Evolutionary conservation across 2,888 invertebrate genomes (phyloP), one percentile per base, ranked within the genome.

Genomic region (Xylota segnis): DNA sequence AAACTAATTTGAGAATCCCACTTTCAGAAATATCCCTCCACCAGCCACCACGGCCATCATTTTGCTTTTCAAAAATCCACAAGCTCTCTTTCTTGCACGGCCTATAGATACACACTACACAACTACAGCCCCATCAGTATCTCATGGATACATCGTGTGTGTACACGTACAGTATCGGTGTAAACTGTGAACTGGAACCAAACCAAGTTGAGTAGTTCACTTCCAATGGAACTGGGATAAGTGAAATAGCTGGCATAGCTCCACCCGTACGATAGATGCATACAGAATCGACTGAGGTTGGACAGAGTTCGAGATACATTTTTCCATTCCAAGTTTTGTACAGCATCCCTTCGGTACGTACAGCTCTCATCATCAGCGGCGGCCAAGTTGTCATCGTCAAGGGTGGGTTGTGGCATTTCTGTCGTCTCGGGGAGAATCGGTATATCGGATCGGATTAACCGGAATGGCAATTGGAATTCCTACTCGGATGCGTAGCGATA

Each of bases 141-240:
- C 68, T 72, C 86, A 82, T 52, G 56, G 76, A 84, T 52, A 76
- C 66, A 27, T 58, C 18, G 10, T 34, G 71, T 76, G 71, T 52
- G 76, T 56, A 87, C 87, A 88, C 87, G 45, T 43, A 90, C 84
- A 88, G 76, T 89, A 71, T 90, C 65, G 66, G 88, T 90, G 91
- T 75, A 88, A 5, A 9, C 34, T 43, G 43, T 14, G 9, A 65
- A 72, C 82, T 86, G 86, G 86, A 86, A 86, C 34, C 18, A 37
- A 14, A 34, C 16, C 32, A 66, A 34, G 40, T 40, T 50, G 63
- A 72, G 43, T 18, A 71, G 40, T 47, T 34, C 54, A 66, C 27
- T 86, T 86, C 82, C 86, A 86, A 77, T 86, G 86, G 82, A 86
- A 86, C 12, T 32, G 37, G 58, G 72, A 71, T 65, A 63, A 70